phyloP scores from a whole-genome alignment of 1,140 invertebrate genomes.

The Lerema accius region DNA sequence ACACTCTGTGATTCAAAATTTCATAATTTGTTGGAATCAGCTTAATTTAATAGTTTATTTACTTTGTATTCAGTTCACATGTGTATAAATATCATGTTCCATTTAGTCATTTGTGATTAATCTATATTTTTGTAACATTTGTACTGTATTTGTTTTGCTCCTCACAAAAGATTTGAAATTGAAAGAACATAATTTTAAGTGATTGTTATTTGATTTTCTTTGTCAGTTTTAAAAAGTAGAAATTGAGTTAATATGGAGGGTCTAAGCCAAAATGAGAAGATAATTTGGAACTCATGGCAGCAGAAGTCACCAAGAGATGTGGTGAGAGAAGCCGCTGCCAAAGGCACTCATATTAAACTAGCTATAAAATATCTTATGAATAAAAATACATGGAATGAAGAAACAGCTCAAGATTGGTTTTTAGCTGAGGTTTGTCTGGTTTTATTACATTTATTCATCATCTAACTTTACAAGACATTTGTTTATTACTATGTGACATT shows the following conservation, averaged over 20 bases:
- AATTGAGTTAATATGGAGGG: slow-evolving; percentile 70
- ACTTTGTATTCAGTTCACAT: neutral
- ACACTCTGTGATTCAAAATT: too few relatives aligned
- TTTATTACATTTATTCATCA: too few relatives aligned
- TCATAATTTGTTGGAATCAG: neutral
- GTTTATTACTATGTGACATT: too few relatives aligned
- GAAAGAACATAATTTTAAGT: too few relatives aligned
- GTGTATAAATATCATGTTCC: neutral
- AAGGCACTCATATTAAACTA: slow-evolving; percentile 84
- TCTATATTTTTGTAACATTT: too few relatives aligned
- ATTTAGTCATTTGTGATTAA: neutral
- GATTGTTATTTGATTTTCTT: neutral
- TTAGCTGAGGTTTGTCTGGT: slow-evolving; percentile 77
- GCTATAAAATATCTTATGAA: slow-evolving; percentile 83
- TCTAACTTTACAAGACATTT: too few relatives aligned
- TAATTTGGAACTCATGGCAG: slow-evolving; percentile 84
- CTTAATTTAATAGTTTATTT: neutral
- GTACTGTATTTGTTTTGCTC: too few relatives aligned
- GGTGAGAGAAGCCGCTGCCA: slow-evolving; percentile 85
- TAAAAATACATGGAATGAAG: slow-evolving; percentile 81
- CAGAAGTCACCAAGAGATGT: slow-evolving; percentile 84
- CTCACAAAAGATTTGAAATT: too few relatives aligned
- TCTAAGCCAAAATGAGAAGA: slow-evolving; percentile 82
- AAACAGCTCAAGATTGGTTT: slow-evolving; percentile 83
- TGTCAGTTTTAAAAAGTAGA: neutral